Base-by-base conservation (phyloP, 2,888 invertebrate species). In the Callinectes sapidus region DNA sequence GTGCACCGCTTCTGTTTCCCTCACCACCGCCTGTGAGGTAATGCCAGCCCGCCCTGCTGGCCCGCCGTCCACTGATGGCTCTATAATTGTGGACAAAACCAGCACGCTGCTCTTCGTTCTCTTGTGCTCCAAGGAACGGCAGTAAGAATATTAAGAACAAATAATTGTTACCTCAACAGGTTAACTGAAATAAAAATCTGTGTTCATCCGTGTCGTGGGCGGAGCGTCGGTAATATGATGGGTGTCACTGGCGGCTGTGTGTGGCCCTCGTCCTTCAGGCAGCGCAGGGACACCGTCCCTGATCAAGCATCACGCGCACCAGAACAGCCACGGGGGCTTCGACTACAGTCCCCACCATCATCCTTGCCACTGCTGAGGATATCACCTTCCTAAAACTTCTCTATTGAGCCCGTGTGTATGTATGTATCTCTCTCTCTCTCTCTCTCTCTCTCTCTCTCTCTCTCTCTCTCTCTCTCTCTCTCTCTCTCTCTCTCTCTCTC, bases 1-100 rank as follows among this genome's bases (percentile, higher is more conserved):
- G 81, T 81, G 81, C 81, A 81, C 35, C 81, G 81, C 81, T 81
- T 81, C 81, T 81, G 81, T 81, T 81, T 81, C 81, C 81, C 81
- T 81, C 35, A 32, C 81, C 35, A 35, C 35, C 81, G 35, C 35
- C 81, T 81, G 32, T 32, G 81, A 81, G 81, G 81, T 81, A 35
- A 81, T 35, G 35, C 81, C 18, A 35, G 13, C 35, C 81, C 35
- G 32, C 18, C 35, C 81, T 13, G 81, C 35, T 16, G 32, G 2
- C 35, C 81, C 35, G 35, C 32, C 81, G 35, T n/a, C 35, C 18
- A 0, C 16, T 81, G 81, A 81, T 81, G 81, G 81, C 81, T 81
- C 81, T 35, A 81, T 81, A 81, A 81, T 81, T 81, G 81, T 35
- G 35, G 81, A 35, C 35, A 81, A 18, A 81, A 8, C 14, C 81